These are phyloP conservation scores for Pogonocherus hispidulus DNA, from an alignment of 2,888 invertebrate genomes.

Conservation along the genomic window DNA sequence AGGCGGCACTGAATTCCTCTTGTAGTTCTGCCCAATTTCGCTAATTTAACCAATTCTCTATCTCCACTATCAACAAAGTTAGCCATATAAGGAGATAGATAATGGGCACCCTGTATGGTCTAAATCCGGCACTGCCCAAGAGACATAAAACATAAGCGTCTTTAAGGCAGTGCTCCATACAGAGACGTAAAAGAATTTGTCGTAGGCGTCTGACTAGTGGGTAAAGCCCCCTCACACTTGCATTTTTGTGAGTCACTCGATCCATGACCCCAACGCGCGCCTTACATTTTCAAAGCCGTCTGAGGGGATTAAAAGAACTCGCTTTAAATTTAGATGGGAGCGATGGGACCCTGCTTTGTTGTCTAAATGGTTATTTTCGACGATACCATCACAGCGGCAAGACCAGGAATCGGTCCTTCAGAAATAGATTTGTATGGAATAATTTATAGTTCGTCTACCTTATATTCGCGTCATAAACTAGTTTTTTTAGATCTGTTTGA, in stretches of 20 bases:
- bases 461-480: neutral
- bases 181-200: neutral
- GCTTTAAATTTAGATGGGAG: constrained; percentile 21
- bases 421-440: neutral
- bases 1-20: too few relatives aligned
- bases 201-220: constrained; percentile 10
- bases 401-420: neutral
- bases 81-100: too few relatives aligned
- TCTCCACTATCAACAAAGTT: too few relatives aligned
- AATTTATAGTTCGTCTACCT: neutral
- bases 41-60: too few relatives aligned
- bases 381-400: neutral
- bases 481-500: too few relatives aligned
- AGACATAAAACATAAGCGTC: neutral
- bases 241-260: constrained; percentile 17
- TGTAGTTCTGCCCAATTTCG: too few relatives aligned
- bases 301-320: constrained; percentile 16
- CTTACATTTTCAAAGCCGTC: constrained; percentile 15
- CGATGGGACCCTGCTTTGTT: constrained; percentile 7
- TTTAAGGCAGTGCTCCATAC: neutral
- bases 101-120: too few relatives aligned
- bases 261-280: constrained; percentile 15
- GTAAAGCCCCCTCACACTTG: constrained; percentile 14
- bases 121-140: too few relatives aligned
- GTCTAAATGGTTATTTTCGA: constrained; percentile 8